phyloP scores from a whole-genome alignment of 2,888 invertebrate genomes.

The Eumerus sabulonum region DNA sequence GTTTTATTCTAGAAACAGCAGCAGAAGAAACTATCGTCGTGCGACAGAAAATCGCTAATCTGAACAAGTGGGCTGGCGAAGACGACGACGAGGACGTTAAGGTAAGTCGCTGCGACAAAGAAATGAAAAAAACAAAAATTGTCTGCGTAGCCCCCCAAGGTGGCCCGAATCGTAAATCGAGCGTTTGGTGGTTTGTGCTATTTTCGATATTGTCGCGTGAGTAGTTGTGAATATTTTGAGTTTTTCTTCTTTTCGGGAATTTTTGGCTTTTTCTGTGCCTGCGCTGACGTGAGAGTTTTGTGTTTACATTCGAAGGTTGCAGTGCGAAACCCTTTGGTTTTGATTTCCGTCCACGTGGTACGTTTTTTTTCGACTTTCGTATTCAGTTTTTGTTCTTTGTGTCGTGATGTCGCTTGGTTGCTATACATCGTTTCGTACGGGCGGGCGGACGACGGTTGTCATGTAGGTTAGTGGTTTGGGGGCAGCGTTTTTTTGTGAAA shows the following conservation, averaged over 20 bases:
- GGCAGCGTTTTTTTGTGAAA: conserved; percentile 29
- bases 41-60: conserved; percentile 83
- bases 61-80: conserved; percentile 93
- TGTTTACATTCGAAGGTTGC: conserved; percentile 28
- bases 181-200: too few species aligned
- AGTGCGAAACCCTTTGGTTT: conserved; percentile 45
- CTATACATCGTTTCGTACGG: neutral
- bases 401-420: neutral
- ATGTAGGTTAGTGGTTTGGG: conserved; percentile 36
- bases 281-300: conserved; percentile 7
- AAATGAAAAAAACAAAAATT: too few species aligned
- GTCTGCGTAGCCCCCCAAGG: too few species aligned
- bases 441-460: neutral
- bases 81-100: conserved; percentile 93
- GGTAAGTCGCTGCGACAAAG: conserved; percentile 80
- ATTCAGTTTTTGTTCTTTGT: conserved; percentile 17
- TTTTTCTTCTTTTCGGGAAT: conserved; percentile 17
- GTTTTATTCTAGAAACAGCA: conserved; percentile 75
- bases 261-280: conserved; percentile 14
- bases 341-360: conserved; percentile 74
- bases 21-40: conserved; percentile 83
- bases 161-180: neutral
- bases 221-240: neutral
- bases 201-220: neutral
- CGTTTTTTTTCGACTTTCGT: conserved; percentile 62